Base-by-base conservation (phyloP, 1,140 invertebrate species). In the Andricus grossulariae region DNA sequence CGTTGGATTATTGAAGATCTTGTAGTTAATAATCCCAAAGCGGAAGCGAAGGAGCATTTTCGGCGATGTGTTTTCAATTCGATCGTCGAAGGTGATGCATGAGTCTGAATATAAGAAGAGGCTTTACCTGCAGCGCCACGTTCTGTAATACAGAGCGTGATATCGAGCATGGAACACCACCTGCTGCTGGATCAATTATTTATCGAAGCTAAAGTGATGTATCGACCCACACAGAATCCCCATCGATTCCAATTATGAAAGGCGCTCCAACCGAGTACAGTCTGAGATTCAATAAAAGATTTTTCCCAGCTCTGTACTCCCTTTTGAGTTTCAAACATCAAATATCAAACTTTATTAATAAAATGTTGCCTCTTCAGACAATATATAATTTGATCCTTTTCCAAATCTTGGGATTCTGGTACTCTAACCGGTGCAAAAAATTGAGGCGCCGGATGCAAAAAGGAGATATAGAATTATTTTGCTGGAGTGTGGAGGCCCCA, bases 121-220 rank as follows among this genome's bases (percentile, higher is more conserved):
- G 60, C 60, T 66, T 66, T 66, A 66, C 60, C 60, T 66, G 60
- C 60, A 66, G 25, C 32, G 2, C 60, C 60, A 39, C 25, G 60
- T 66, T 60, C 57, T 60, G 57, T 60, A 32, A 60, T 60, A 60
- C 57, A 32, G 25, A 66, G 60, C 39, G 60, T 66, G 45, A 66
- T 66, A 66, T 39, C 79, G 75, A 77, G 78, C 75, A 73, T 71
- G 57, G 72, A 79, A 75, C 71, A 80, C 55, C 80, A 82, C 82
- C 82, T 83, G 82, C 80, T 77, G 71, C 76, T 77, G 71, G 74
- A 84, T 84, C 80, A 82, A 84, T 84, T 84, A 84, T 84, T 84
- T 80, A 82, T 39, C 82, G 79, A 25, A 73, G 50, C 72, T 55
- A 73, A 51, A 57, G 71, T 76, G 76, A 82, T 81, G 75, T 77